phyloP scores from a whole-genome alignment of 2,113 vertebrate genomes.

The Ahaetulla prasina region DNA sequence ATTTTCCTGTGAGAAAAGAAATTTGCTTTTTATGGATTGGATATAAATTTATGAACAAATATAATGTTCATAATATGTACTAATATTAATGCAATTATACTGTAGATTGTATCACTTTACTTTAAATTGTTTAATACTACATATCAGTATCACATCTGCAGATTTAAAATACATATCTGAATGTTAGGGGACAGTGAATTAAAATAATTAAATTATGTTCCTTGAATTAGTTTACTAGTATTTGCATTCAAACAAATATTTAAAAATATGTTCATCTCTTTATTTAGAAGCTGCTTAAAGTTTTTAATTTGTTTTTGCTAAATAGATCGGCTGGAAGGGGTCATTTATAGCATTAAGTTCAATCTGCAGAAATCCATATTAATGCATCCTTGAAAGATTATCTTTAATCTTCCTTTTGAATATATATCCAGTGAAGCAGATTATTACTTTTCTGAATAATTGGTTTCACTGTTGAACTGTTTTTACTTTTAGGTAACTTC shows the following conservation, averaged over 20 bases:
- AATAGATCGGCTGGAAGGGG: neutral
- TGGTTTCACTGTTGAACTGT: neutral
- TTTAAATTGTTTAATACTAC: neutral
- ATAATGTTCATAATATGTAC: neutral
- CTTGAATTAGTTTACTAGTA: neutral
- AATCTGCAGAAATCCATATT: neutral
- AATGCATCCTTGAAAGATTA: neutral
- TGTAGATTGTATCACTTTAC: neutral
- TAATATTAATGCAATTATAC: neutral
- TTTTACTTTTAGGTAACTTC: neutral
- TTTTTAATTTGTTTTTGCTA: neutral
- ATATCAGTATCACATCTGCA: neutral
- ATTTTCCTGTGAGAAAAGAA: neutral
- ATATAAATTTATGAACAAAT: neutral
- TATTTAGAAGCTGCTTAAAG: neutral
- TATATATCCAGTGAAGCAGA: neutral
- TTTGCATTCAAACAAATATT: neutral
- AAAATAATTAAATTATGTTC: neutral
- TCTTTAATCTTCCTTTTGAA: neutral
- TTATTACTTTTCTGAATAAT: neutral
- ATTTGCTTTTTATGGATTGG: neutral
- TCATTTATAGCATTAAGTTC: neutral
- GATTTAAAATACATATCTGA: neutral
- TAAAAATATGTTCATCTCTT: neutral
- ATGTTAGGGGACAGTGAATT: neutral